Percentiles rank a stretch among this genome's conserved stretches.
Conservation (phyloP, 2,888 invertebrate species). For the Pammene fasciana region DNA sequence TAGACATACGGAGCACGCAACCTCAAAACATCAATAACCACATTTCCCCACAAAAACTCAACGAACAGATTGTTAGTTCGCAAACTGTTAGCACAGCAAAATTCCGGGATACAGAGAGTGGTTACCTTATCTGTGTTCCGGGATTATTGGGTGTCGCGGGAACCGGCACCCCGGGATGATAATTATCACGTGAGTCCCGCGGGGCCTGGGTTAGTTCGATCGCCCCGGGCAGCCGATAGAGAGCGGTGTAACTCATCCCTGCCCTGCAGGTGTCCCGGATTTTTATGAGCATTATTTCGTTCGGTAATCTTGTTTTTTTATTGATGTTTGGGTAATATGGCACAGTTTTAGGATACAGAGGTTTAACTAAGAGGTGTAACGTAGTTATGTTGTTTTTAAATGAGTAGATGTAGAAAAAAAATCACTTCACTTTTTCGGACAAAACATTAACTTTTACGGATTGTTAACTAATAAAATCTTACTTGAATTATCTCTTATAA, state of each 20-base stretch:
- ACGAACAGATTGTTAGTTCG: conserved; percentile 20
- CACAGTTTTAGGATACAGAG: no score
- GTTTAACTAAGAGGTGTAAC: no score
- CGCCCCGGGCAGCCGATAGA: conserved; percentile 34
- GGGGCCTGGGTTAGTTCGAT: conserved; percentile 54
- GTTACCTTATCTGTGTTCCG: no score
- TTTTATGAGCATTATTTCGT: conserved; percentile 36
- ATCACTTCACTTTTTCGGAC: no score
- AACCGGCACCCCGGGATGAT: conserved; percentile 50
- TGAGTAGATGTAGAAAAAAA: no score
- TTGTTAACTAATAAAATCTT: no score
- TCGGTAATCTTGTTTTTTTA: conserved; percentile 30
- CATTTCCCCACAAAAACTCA: conserved; percentile 29
- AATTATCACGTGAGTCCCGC: conserved; percentile 60
- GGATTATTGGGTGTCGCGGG: conserved; percentile 46
- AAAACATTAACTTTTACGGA: no score
- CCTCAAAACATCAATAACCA: background rate
- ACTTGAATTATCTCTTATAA: no score
- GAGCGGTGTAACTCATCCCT: conserved; percentile 36
- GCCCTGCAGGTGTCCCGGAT: conserved; percentile 35
- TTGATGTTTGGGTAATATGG: no score
- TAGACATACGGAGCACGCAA: no score
- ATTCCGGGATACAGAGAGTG: conserved; percentile 44
- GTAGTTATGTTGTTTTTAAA: no score
- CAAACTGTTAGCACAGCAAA: conserved; percentile 45